Evolutionary conservation across 2,888 invertebrate genomes (phyloP).

Genomic region (Patella ulyssiponensis): DNA sequence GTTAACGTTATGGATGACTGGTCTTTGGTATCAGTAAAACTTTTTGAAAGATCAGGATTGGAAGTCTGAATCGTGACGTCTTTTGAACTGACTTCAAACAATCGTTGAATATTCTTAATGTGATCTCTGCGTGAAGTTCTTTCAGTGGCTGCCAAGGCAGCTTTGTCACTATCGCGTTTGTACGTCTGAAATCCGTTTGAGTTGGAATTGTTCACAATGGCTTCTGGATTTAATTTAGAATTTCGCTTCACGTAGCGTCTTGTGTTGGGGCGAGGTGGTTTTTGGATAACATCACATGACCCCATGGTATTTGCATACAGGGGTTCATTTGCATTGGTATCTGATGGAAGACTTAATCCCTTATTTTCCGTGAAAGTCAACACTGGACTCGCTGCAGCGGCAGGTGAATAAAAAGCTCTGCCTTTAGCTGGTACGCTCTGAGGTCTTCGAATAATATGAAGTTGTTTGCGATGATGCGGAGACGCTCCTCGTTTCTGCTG

Average conservation of each 20-base stretch:
- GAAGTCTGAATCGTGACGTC: neutral
- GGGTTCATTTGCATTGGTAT: neutral
- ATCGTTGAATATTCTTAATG: neutral
- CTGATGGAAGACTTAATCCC: neutral
- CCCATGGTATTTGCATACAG: neutral
- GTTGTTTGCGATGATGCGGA: neutral
- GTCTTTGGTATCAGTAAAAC: neutral
- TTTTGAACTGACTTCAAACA: neutral
- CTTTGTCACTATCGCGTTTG: neutral
- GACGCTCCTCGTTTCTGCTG: neutral
- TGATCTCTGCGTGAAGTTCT: neutral
- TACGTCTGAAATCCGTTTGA: neutral
- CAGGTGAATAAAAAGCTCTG: neutral
- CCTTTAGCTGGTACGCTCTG: neutral
- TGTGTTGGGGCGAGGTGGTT: neutral
- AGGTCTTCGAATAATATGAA: neutral
- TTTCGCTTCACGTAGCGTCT: neutral
- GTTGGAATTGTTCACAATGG: neutral
- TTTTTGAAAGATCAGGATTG: neutral
- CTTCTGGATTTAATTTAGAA: conserved; percentile 7
- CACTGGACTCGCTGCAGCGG: neutral
- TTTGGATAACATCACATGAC: neutral
- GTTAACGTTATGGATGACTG: neutral
- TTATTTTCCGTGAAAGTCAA: neutral
- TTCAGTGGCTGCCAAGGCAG: neutral